Percentiles rank a stretch among this genome's conserved stretches.
Evolutionary conservation across 2,888 invertebrate genomes (phyloP).

Genomic region (Idaea aversata): DNA sequence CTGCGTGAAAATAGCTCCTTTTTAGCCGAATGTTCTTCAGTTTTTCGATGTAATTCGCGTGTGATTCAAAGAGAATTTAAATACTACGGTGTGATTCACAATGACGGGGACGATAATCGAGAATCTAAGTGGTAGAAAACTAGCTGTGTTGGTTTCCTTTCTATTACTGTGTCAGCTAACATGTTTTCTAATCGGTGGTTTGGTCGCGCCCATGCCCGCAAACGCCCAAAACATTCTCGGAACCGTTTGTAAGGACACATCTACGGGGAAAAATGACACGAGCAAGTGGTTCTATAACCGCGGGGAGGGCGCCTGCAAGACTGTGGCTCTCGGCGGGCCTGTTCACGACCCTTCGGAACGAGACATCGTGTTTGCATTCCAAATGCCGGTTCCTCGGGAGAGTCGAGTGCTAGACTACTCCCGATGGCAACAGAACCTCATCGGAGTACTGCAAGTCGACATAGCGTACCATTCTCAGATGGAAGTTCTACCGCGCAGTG

Average conservation of each 20-base stretch:
- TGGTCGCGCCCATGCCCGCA: constrained; percentile 93
- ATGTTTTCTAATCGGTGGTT: constrained; percentile 95
- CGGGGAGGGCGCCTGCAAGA: constrained; percentile 83
- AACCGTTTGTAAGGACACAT: constrained; percentile 89
- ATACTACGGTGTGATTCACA: no score
- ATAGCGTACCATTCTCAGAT: constrained; percentile 86
- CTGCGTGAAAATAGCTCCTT: no score
- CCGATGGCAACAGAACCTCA: constrained; percentile 98
- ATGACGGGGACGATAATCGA: constrained; percentile 98
- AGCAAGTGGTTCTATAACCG: constrained; percentile 89
- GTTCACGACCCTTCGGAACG: constrained; percentile 81
- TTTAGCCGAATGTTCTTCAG: constrained; percentile 38
- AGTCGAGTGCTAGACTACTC: constrained; percentile 91
- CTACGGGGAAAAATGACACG: constrained; percentile 83
- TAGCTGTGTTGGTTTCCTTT: constrained; percentile 89
- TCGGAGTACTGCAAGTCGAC: constrained; percentile 94
- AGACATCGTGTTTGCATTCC: constrained; percentile 91
- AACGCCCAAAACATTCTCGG: constrained; percentile 89
- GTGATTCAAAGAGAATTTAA: no score
- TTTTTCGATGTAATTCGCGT: constrained; percentile 34
- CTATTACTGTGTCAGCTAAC: constrained; percentile 90
- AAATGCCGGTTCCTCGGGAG: constrained; percentile 94
- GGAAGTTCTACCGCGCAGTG: constrained; percentile 82
- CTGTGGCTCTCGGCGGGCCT: constrained; percentile 53
- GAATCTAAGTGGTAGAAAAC: constrained; percentile 96